phyloP scores from a whole-genome alignment of 2,113 vertebrate genomes.

The Piaya cayana region DNA sequence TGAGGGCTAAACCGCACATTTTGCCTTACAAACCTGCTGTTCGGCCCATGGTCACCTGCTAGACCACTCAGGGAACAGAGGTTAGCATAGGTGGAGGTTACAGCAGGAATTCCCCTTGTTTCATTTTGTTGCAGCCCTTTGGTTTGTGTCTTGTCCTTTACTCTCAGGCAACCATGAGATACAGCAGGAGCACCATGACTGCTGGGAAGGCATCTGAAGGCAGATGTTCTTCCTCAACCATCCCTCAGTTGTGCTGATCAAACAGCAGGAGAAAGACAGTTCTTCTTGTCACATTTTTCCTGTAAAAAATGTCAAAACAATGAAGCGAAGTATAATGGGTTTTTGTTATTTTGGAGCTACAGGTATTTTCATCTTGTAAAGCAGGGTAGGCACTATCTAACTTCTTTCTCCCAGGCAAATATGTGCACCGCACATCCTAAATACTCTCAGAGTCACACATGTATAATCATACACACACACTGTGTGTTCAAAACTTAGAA shows the following conservation, averaged over 20 bases:
- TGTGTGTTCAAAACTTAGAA: not conserved
- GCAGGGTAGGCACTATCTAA: not conserved
- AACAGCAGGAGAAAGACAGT: not conserved
- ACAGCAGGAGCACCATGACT: not conserved
- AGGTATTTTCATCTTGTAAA: not conserved
- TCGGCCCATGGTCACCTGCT: rapidly evolving
- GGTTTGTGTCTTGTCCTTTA: not conserved
- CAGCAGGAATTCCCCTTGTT: not conserved
- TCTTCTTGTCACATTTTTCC: not conserved
- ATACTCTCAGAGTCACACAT: not conserved
- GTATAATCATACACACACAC: not conserved
- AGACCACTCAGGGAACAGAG: not conserved
- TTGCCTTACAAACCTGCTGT: not conserved
- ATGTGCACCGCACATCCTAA: not conserved
- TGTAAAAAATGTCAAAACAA: not conserved
- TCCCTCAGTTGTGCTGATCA: not conserved
- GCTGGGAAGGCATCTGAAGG: not conserved
- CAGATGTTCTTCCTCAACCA: not conserved
- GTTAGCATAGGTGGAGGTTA: no score
- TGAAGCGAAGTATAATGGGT: constrained; percentile 4
- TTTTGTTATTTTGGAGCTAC: not conserved
- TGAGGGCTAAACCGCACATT: not conserved
- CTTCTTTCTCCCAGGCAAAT: not conserved
- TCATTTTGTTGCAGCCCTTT: not conserved
- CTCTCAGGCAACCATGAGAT: not conserved